Evolutionary conservation across 2,888 invertebrate species (phyloP).

Genomic region (Listrodromus nycthemerus): DNA sequence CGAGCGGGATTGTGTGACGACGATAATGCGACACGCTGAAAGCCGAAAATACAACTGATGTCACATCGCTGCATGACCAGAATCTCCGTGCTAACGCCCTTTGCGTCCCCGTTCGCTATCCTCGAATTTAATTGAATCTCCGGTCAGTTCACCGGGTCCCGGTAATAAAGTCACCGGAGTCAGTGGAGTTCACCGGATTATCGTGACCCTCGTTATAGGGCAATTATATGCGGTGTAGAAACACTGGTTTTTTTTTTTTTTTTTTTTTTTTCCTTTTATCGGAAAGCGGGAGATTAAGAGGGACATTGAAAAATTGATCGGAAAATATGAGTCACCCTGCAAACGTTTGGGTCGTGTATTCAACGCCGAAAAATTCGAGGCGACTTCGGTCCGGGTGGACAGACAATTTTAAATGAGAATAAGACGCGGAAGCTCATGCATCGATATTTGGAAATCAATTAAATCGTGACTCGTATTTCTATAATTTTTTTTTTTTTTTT

Average conservation of each 20-base stretch:
- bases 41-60: conserved; percentile 38
- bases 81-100: conserved; percentile 17
- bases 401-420: too few species aligned
- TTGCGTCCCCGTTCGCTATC: conserved; percentile 10
- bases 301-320: too few species aligned
- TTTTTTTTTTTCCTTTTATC: background rate
- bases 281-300: too few species aligned
- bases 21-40: conserved; percentile 1
- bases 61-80: conserved; percentile 12
- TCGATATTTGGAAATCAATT: too few species aligned
- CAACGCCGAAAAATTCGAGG: too few species aligned
- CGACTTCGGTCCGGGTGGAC: too few species aligned
- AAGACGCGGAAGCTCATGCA: too few species aligned
- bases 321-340: too few species aligned
- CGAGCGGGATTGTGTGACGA: conserved; percentile 54
- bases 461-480: too few species aligned
- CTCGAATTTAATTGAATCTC: conserved; percentile 63
- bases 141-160: conserved; percentile 40
- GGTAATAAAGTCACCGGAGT: conserved; percentile 64
- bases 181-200: conserved; percentile 53
- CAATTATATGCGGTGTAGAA: conserved; percentile 10
- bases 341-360: too few species aligned
- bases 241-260: background rate
- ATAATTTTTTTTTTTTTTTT: too few species aligned
- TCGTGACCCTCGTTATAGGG: conserved; percentile 58